phyloP scores from a whole-genome alignment of 2,888 invertebrate genomes.

The Creontiades dilutus region DNA sequence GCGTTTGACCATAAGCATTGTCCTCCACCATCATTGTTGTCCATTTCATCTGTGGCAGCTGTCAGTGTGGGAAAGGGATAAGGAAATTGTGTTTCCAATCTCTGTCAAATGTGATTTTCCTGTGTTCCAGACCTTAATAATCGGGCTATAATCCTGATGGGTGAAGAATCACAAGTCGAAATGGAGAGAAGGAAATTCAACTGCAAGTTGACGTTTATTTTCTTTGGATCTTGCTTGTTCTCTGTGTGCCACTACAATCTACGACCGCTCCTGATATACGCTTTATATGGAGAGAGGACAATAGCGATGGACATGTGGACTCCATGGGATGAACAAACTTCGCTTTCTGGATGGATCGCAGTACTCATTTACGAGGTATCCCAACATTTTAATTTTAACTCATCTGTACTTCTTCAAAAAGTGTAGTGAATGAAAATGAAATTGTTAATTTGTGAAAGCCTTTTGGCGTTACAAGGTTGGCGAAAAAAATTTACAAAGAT shows the following conservation, averaged over 20 bases:
- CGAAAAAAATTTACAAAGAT: no score
- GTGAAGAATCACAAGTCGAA: constrained; percentile 41
- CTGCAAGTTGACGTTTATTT: constrained; percentile 58
- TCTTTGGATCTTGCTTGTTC: constrained; percentile 50
- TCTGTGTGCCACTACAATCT: constrained; percentile 54
- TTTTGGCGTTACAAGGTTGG: no score
- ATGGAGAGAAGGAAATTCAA: constrained; percentile 37
- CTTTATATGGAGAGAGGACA: constrained; percentile 24
- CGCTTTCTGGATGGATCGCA: constrained; percentile 41
- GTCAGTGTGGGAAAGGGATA: no score
- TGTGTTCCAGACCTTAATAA: constrained; percentile 49
- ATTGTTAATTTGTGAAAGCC: no score
- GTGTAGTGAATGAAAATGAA: no score
- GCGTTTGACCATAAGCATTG: no score
- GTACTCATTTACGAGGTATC: constrained; percentile 47
- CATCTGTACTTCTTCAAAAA: no score
- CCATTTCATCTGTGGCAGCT: no score
- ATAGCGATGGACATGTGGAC: constrained; percentile 69
- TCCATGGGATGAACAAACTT: constrained; percentile 55
- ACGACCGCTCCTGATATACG: constrained; percentile 51
- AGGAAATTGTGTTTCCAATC: no score
- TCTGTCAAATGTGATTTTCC: background rate
- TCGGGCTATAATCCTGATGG: constrained; percentile 36
- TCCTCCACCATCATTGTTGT: no score
- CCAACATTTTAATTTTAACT: no score